Evolutionary conservation across 2,888 invertebrate species (phyloP).

Genomic region (Lamellibrachia satsuma): DNA sequence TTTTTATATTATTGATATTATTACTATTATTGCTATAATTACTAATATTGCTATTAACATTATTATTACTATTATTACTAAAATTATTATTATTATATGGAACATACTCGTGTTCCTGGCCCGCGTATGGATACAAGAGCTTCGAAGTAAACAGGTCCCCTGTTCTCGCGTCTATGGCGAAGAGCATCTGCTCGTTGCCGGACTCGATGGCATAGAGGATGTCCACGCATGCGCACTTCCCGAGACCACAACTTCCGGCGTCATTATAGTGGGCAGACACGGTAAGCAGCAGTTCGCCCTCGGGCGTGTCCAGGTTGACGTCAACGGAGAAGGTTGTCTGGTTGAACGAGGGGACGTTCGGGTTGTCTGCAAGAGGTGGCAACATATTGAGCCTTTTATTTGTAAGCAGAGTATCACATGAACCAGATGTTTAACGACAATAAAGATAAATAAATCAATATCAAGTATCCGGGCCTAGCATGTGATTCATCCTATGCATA

Average conservation of each 20-base stretch:
- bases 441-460: neutral
- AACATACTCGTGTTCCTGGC: conserved; percentile 4
- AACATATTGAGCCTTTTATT: neutral
- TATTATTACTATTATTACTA: neutral
- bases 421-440: neutral
- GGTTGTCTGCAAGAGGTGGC: neutral
- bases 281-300: neutral
- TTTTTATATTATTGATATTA: neutral
- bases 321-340: neutral
- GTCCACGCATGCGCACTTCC: conserved; percentile 20
- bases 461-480: no score
- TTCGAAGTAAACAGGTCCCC: conserved; percentile 22
- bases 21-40: neutral
- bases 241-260: neutral
- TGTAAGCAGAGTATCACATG: neutral
- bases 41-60: no score
- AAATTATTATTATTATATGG: neutral
- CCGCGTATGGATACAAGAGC: neutral
- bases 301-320: neutral
- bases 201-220: conserved; percentile 30
- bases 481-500: no score
- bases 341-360: neutral
- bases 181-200: conserved; percentile 29
- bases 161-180: conserved; percentile 25
- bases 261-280: neutral